Conservation (phyloP, 2,113 vertebrate genomes). For the Mastomys natalensis region DNA sequence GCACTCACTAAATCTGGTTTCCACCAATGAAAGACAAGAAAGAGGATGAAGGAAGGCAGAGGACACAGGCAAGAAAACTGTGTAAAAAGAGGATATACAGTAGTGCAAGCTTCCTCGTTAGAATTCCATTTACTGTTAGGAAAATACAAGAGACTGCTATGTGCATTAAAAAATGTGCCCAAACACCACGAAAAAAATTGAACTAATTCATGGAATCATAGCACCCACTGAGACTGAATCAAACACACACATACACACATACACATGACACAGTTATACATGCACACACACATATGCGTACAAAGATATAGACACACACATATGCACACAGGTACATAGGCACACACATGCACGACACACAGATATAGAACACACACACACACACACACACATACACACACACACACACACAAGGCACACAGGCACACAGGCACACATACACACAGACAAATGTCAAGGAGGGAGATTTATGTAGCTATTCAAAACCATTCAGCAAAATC, state of each 20-base stretch:
- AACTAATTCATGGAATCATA: constrained; percentile 9
- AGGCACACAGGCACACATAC: too few species aligned
- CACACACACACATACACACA: too few species aligned
- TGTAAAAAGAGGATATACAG: not conserved
- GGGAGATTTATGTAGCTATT: not conserved
- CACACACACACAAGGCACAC: too few species aligned
- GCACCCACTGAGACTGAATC: not conserved
- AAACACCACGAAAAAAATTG: not conserved
- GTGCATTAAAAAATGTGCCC: not conserved
- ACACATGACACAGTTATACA: too few species aligned
- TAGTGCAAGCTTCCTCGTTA: not conserved
- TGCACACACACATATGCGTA: too few species aligned
- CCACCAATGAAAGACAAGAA: not conserved
- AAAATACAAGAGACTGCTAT: not conserved
- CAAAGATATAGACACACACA: too few species aligned
- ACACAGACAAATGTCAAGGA: not conserved
- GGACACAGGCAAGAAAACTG: not conserved
- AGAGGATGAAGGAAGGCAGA: not conserved
- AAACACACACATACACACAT: not conserved
- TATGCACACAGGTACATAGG: too few species aligned
- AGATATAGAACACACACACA: too few species aligned
- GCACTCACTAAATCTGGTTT: not conserved
- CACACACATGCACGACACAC: too few species aligned
- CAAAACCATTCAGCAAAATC: not conserved
- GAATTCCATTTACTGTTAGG: not conserved